phyloP scores from a whole-genome alignment of 1,140 invertebrate genomes.

The Andrena cerasifolii region DNA sequence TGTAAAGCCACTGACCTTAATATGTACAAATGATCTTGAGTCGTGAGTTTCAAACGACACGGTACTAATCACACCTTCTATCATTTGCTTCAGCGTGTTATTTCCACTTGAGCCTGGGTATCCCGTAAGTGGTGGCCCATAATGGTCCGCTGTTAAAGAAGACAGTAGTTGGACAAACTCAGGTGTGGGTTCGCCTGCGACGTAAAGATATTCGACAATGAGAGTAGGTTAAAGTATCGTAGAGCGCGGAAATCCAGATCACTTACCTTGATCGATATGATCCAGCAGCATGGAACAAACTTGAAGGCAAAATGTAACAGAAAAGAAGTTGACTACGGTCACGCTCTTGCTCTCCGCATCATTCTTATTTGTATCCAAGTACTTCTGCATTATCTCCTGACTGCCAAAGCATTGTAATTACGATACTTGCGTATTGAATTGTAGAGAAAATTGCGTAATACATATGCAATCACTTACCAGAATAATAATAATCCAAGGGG shows the following conservation, averaged over 20 bases:
- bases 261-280: slow-evolving; percentile 78
- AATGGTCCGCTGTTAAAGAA: slow-evolving; percentile 75
- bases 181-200: slow-evolving; percentile 75
- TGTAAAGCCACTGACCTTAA: slow-evolving; percentile 75
- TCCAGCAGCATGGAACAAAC: slow-evolving; percentile 77
- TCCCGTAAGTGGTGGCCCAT: slow-evolving; percentile 76
- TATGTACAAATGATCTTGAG: slow-evolving; percentile 78
- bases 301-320: slow-evolving; percentile 78
- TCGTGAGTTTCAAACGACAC: slow-evolving; percentile 74
- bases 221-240: no score
- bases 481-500: slow-evolving; percentile 80
- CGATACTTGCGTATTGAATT: not conserved
- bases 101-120: slow-evolving; percentile 75
- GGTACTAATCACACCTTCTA: slow-evolving; percentile 79
- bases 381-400: slow-evolving; percentile 57
- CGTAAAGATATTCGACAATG: slow-evolving; percentile 26
- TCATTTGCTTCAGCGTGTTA: slow-evolving; percentile 78
- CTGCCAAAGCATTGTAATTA: slow-evolving; percentile 27
- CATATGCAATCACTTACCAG: slow-evolving; percentile 70
- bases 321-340: slow-evolving; percentile 73
- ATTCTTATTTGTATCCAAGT: slow-evolving; percentile 68
- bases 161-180: slow-evolving; percentile 80
- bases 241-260: slow-evolving; percentile 6
- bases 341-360: slow-evolving; percentile 57
- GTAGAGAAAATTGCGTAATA: not conserved